A percentile compares a stretch with the other conserved stretches of the same genome.
Conservation (phyloP, 2,113 vertebrate species). For the Callorhinus ursinus region DNA sequence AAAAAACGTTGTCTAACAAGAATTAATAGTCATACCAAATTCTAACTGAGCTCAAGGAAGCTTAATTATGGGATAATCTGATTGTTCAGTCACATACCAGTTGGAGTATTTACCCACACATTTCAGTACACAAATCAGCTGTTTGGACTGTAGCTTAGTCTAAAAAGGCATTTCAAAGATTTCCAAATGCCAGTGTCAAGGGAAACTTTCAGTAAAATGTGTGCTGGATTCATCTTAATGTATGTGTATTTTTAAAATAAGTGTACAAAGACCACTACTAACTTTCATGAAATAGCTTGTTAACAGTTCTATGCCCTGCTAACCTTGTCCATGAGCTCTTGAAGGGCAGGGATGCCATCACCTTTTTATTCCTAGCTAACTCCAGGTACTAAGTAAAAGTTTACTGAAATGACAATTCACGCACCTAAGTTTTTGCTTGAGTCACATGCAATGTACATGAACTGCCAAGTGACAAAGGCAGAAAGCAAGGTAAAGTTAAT, state of each 20-base stretch:
- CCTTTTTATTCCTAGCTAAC: neutral
- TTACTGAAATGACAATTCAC: neutral
- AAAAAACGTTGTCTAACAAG: neutral
- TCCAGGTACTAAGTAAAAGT: neutral
- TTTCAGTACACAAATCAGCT: neutral
- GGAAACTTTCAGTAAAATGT: neutral
- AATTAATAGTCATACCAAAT: neutral
- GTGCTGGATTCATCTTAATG: neutral
- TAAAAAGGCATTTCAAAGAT: slow-evolving; percentile 34
- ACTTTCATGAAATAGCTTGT: neutral
- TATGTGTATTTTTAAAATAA: neutral
- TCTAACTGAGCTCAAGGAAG: neutral
- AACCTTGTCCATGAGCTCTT: neutral
- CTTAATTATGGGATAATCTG: neutral
- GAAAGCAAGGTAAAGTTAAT: slow-evolving; percentile 29
- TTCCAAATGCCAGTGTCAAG: slow-evolving; percentile 17
- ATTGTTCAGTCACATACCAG: neutral
- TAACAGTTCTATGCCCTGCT: neutral
- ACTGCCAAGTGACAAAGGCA: neutral
- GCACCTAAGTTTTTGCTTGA: neutral
- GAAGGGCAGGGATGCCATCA: neutral
- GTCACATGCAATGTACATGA: neutral
- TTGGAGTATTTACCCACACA: neutral
- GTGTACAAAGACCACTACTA: neutral
- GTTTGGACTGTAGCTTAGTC: neutral